Conservation (phyloP, 2,113 vertebrate genomes). For the Antechinus stuartii region DNA sequence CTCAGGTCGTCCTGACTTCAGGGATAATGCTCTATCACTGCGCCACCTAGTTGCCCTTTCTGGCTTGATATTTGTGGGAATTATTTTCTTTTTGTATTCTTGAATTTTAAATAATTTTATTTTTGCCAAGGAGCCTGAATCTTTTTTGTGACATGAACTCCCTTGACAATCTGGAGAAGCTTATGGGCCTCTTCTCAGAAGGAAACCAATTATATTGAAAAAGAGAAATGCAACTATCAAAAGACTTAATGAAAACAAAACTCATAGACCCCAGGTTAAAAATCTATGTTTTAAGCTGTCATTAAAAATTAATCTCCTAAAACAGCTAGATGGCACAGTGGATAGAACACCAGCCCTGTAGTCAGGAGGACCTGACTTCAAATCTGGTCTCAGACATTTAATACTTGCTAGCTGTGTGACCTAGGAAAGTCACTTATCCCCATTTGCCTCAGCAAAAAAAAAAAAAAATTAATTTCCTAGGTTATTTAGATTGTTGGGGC, state of each 20-base stretch:
- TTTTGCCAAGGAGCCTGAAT: no score
- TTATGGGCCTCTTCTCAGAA: neutral
- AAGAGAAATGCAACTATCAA: neutral
- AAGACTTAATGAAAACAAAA: neutral
- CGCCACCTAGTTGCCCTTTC: no score
- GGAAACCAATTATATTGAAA: neutral
- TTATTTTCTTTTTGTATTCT: neutral
- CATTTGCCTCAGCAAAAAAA: no score
- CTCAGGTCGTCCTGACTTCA: no score
- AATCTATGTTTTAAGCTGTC: neutral
- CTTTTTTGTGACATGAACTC: neutral
- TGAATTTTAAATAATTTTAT: conserved; percentile 1
- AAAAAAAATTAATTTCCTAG: neutral
- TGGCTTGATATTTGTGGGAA: no score
- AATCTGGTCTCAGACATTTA: no score
- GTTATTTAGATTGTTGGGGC: neutral
- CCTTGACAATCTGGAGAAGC: neutral
- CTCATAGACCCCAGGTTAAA: neutral
- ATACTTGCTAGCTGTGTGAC: no score
- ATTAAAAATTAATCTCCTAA: neutral
- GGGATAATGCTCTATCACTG: no score
- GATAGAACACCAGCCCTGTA: no score
- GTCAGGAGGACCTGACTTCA: no score
- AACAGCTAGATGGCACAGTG: no score
- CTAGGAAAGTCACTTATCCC: no score